These are phyloP conservation scores for Lottia gigantea DNA, from an alignment of 2,888 invertebrate species.

Conservation along the genomic window DNA sequence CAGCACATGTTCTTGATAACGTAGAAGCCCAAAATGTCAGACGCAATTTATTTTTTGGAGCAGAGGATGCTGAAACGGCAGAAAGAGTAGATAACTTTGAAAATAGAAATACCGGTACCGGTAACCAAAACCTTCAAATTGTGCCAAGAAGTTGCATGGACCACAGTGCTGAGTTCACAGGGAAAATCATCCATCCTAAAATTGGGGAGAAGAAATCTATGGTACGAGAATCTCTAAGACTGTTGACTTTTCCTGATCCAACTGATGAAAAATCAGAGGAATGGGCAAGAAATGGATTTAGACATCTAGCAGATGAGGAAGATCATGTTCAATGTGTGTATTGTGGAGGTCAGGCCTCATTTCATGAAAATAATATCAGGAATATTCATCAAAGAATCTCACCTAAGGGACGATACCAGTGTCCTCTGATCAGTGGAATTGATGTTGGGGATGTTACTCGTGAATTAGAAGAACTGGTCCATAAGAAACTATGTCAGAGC, in stretches of 20 bases:
- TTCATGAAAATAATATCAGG: not conserved
- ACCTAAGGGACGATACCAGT: not conserved
- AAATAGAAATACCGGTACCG: no score
- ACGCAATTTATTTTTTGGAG: not conserved
- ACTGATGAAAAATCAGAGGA: not conserved
- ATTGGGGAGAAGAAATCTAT: not conserved
- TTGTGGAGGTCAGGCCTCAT: conserved; percentile 3
- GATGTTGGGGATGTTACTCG: not conserved
- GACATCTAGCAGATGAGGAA: not conserved
- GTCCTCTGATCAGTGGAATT: not conserved
- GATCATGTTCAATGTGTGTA: conserved; percentile 1
- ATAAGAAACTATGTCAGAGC: not conserved
- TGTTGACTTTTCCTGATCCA: conserved; percentile 7
- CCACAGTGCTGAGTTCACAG: not conserved
- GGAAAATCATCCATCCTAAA: not conserved
- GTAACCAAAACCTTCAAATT: not conserved
- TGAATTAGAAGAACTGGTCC: not conserved
- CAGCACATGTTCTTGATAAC: not conserved
- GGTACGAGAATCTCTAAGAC: not conserved
- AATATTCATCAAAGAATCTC: not conserved
- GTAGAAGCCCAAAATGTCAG: not conserved
- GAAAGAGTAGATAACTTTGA: no score
- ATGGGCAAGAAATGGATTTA: not conserved
- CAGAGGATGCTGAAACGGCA: no score
- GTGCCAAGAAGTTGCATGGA: no score